Base-by-base conservation (phyloP, 1,140 invertebrate genomes). In the Eufriesea mexicana region DNA sequence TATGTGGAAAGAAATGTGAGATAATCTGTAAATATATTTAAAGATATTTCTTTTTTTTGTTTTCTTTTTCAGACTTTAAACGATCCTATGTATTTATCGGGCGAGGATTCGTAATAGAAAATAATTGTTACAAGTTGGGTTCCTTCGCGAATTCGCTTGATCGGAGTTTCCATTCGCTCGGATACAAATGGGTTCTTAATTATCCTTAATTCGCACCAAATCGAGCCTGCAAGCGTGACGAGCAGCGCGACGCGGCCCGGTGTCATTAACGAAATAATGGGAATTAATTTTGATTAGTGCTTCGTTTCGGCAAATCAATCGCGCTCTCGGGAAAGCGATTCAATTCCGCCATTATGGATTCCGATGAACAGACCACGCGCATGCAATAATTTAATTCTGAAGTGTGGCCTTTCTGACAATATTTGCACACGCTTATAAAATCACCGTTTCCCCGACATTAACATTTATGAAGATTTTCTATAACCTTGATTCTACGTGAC, bases 201-300 rank as follows among this genome's bases (percentile, higher is more conserved):
- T 89, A 89, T 87, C 88, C 80, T 85, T 84, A 87, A 89, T 89
- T 89, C 80, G 86, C 73, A 67, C 78, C 77, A 89, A 89, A 89
- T 87, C 83, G 83, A 84, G 86, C 85, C 79, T 80, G 62, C 86
- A 49, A 79, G 79, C 77, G 88, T 85, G 88, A 89, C 88, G 88
- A 84, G 79, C 76, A 70, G 83, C 61, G 77, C 83, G 77, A 81
- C 61, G 79, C 85, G 76, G 57, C 68, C 70, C 80, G 82, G 88
- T 87, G 85, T 89, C 87, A 89, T 89, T 89, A 89, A 89, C 85
- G 88, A 89, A 89, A 89, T 88, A 89, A 89, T 89, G 77, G 85
- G 84, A 89, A 89, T 89, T 89, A 89, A 87, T 89, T 87, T 89
- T 89, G 89, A 89, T 89, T 89, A 89, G 88, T 89, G 89, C 83